A percentile compares a stretch with the other conserved stretches of the same genome.
Conservation (phyloP, 2,888 invertebrate species). For the Spilosoma lubricipeda region DNA sequence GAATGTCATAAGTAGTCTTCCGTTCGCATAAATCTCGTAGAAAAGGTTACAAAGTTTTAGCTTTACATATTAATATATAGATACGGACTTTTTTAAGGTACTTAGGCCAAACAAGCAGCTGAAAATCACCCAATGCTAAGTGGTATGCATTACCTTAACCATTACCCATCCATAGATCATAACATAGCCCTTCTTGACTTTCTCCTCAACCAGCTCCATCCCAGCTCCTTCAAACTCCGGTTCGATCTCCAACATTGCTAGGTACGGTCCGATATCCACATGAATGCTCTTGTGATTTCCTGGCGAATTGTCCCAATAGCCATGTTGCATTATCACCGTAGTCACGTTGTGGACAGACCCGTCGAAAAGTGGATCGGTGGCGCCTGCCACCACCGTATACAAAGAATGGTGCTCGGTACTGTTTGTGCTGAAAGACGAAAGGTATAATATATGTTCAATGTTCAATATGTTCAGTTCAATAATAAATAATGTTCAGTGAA, state of each 20-base stretch:
- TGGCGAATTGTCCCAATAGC: constrained; percentile 14
- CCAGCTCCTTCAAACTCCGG: constrained; percentile 27
- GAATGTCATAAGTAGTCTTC: too few species aligned
- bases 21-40: too few species aligned
- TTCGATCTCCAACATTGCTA: constrained; percentile 46
- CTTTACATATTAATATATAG: too few species aligned
- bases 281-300: background rate
- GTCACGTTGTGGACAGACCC: constrained; percentile 59
- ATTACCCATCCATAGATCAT: constrained; percentile 61
- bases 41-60: too few species aligned
- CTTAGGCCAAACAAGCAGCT: too few species aligned
- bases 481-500: background rate
- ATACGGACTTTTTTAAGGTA: too few species aligned
- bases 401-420: constrained; percentile 37
- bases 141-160: constrained; percentile 47
- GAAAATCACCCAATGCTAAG: too few species aligned
- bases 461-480: too few species aligned
- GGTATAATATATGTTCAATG: too few species aligned
- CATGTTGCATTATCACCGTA: constrained; percentile 21
- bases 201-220: constrained; percentile 26
- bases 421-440: constrained; percentile 35
- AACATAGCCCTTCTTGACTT: constrained; percentile 36
- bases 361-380: constrained; percentile 59
- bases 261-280: constrained; percentile 22
- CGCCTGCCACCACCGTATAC: constrained; percentile 60